Evolutionary conservation across 2,113 vertebrate species (phyloP).

Genomic region (Toxotes chatareus): DNA sequence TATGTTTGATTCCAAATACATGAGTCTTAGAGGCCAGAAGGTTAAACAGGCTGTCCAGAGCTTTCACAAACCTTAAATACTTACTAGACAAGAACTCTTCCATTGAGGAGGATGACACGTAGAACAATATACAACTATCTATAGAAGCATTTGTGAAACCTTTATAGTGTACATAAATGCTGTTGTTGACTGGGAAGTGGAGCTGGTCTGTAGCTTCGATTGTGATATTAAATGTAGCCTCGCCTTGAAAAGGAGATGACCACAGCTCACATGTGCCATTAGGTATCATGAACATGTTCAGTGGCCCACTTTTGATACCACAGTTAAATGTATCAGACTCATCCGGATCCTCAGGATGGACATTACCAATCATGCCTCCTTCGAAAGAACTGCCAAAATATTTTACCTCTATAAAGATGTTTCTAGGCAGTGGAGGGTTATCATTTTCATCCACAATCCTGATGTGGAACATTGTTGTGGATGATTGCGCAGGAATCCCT

Average conservation of each 20-base stretch:
- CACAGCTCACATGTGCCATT: conserved; percentile 82
- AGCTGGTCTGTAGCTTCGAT: conserved; percentile 80
- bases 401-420: conserved; percentile 83
- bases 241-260: conserved; percentile 81
- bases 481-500: conserved; percentile 79
- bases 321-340: conserved; percentile 80
- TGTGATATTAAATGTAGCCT: conserved; percentile 83
- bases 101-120: conserved; percentile 73
- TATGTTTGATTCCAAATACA: conserved; percentile 82
- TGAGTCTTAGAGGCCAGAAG: conserved; percentile 84
- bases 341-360: conserved; percentile 82
- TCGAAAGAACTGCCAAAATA: conserved; percentile 84
- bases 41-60: conserved; percentile 83
- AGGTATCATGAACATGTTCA: conserved; percentile 80
- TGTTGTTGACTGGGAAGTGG: conserved; percentile 83
- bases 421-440: conserved; percentile 77
- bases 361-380: conserved; percentile 82
- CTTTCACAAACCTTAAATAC: conserved; percentile 83
- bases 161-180: conserved; percentile 83
- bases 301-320: conserved; percentile 74
- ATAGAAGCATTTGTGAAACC: conserved; percentile 84
- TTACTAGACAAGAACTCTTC: conserved; percentile 81
- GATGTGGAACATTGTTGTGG: conserved; percentile 77
- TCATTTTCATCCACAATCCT: conserved; percentile 84
- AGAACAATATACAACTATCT: conserved; percentile 83